Base-by-base conservation (phyloP, 2,888 invertebrate species). In the Tenthredo scrophulariae region DNA sequence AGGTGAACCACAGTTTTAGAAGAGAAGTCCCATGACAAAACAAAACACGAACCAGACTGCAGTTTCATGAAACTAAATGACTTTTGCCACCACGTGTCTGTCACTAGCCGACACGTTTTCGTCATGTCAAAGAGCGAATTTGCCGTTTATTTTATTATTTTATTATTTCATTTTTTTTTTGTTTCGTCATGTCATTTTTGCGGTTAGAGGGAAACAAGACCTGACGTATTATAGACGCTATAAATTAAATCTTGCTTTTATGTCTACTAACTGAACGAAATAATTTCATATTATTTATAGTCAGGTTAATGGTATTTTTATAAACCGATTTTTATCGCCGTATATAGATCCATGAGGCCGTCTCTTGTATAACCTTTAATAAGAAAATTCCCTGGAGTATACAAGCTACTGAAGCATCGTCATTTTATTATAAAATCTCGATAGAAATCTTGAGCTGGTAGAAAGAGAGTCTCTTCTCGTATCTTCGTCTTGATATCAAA, bases 1-100 rank as follows among this genome's bases (percentile, higher is more conserved):
- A 77, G 54, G 77, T 77, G 77, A 77, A 77, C 77, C 33, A 33
- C 29, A 54, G 37, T 77, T 77, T 77, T 54, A 54, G 77, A 77
- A 50, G 33, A 9, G 77, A 33, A 26, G 50, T 74, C 46, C 33
- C 50, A 10, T 77, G 77, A 54, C 29, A 10, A 33, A 50, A 46
- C 75, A 13, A 50, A 43, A 26, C 1, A 40, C 13, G 15, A 26
- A 18, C 22, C 10, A 15, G 26, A 22, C 67, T 67, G 67, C 26
- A 74, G 74, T 54, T 77, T 77, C 26, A 54, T 77, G 4, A 77
- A 77, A 37, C 18, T 18, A 54, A 29, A 54, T 54, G 77, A 77
- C 77, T 77, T 77, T 77, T 29, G 54, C 77, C 50, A 13, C 62
- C 26, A 29, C 75, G 26, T 50, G 75, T 46, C 26, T 40, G 46